Base-by-base conservation (phyloP, 2,113 vertebrate genomes). In the Phylloscopus trochiloides region DNA sequence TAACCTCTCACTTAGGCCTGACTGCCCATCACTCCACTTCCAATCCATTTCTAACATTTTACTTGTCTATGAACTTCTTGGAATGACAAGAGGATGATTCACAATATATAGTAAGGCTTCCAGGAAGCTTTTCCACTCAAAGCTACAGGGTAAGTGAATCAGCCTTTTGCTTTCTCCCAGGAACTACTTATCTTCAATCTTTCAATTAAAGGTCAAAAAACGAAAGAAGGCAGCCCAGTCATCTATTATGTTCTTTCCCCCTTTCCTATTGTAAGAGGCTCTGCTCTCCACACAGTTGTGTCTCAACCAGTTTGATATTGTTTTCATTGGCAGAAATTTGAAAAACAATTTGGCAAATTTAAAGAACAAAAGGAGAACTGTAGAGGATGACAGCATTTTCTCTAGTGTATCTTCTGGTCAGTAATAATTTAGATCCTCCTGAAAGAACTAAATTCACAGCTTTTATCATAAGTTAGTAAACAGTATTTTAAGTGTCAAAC, bases 131-230 rank as follows among this genome's bases (percentile, higher is more conserved):
- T 97, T 97, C 94, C 88, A 92, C 96, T 97, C 95, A 95, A 95
- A 97, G 94, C 96, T 97, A 71, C 93, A 91, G 97, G 96, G 96
- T 97, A 97, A 98, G 95, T 97, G 97, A 98, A 97, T 97, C 97
- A 97, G 97, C 95, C 97, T 98, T 97, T 97, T 96, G 95, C 97
- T 96, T 98, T 98, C 94, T 98, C 80, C 26, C 74, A 97, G 97
- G 96, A 98, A 96, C 94, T 98, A 97, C 97, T 98, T 98, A 98
- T 98, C 98, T 98, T 97, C 96, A 97, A 97, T 98, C 97, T 98
- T 98, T 98, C 97, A 98, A 98, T 98, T 98, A 98, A 98, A 98
- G 98, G 98, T 98, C 97, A 98, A 92, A 97, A 98, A 97, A 97
- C 94, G 94, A 98, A 97, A 90, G 86, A 92, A 88, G 95, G 78